phyloP scores from a whole-genome alignment of 1,140 invertebrate genomes.

The Plectrocnemia conspersa region DNA sequence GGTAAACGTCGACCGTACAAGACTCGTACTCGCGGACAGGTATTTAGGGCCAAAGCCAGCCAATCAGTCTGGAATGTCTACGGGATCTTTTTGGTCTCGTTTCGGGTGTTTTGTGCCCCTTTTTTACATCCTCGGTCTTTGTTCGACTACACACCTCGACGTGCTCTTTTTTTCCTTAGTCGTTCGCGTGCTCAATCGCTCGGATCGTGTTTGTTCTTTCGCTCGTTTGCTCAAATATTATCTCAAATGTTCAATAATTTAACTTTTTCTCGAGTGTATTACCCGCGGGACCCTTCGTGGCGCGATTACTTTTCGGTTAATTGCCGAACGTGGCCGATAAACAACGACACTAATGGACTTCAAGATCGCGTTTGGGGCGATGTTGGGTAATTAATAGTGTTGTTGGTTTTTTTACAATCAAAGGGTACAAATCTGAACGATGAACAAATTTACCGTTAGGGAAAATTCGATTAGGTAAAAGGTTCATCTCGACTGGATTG shows the following conservation, averaged over 20 bases:
- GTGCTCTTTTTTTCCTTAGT: slow-evolving; percentile 19
- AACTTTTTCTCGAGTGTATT: slow-evolving; percentile 5
- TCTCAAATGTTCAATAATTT: background rate
- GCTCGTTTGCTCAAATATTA: background rate
- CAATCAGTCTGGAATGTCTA: slow-evolving; percentile 31
- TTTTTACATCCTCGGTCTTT: slow-evolving; percentile 8
- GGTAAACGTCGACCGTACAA: too few species aligned
- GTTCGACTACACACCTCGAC: slow-evolving; percentile 9
- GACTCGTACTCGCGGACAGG: slow-evolving; percentile 2
- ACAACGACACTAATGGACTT: too few species aligned
- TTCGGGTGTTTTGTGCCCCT: too few species aligned
- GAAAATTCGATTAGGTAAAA: too few species aligned
- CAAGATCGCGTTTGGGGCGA: too few species aligned
- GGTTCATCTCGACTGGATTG: too few species aligned
- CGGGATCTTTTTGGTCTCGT: slow-evolving; percentile 21
- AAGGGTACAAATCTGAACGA: too few species aligned
- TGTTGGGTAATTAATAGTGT: too few species aligned
- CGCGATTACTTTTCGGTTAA: slow-evolving; percentile 9
- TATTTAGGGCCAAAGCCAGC: slow-evolving; percentile 23
- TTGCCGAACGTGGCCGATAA: too few species aligned
- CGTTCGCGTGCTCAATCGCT: background rate
- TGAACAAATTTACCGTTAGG: too few species aligned
- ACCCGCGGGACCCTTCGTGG: background rate
- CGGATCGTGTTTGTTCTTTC: background rate
- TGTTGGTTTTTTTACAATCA: too few species aligned